Conservation (phyloP, 2,888 invertebrate species). For the Eupithecia subfuscata region DNA sequence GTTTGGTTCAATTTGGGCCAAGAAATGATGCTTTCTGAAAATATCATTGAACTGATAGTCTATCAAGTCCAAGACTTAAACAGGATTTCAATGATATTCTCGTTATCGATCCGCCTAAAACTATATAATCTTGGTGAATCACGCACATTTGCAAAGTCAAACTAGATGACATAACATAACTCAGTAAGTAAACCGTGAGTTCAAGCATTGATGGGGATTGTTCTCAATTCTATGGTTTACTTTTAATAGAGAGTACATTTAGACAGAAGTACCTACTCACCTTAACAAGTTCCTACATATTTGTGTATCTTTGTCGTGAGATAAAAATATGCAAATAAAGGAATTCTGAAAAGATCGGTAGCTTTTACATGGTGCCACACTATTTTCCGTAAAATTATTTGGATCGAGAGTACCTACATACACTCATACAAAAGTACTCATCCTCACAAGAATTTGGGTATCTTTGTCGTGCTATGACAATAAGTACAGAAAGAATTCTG, state of each 20-base stretch:
- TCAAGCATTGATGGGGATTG: slow-evolving; percentile 20
- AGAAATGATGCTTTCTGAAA: background rate
- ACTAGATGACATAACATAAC: slow-evolving; percentile 28
- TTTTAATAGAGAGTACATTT: background rate
- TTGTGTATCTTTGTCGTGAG: background rate
- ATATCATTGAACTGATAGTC: background rate
- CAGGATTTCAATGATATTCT: background rate
- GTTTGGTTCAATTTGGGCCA: background rate
- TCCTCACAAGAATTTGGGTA: background rate
- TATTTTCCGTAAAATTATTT: background rate
- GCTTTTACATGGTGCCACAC: background rate
- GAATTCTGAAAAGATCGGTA: background rate
- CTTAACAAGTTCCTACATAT: background rate
- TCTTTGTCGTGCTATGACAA: background rate
- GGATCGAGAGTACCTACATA: no score
- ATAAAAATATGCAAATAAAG: background rate
- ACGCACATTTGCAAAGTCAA: slow-evolving; percentile 15
- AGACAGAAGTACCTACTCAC: background rate
- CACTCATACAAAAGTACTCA: background rate
- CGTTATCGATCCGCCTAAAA: background rate
- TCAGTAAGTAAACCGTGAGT: slow-evolving; percentile 28
- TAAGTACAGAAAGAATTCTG: background rate
- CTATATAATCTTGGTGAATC: slow-evolving; percentile 4
- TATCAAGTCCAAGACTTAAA: no score
- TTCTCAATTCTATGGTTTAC: slow-evolving; percentile 18